Base-by-base conservation (phyloP, 1,140 invertebrate species). In the Bombus polaris region DNA sequence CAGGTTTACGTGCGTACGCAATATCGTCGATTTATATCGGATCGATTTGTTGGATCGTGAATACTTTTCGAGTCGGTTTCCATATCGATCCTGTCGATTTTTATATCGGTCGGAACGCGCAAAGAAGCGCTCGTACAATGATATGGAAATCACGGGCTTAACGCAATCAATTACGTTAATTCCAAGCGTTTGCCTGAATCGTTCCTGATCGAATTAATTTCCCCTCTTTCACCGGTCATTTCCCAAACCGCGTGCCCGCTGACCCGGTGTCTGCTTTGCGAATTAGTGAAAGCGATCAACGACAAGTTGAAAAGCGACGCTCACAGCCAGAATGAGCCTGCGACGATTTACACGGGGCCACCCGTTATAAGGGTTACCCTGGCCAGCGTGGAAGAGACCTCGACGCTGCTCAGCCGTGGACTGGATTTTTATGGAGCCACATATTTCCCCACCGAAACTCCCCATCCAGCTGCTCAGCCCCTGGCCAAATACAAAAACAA, bases 361-460 rank as follows among this genome's bases (percentile, higher is more conserved):
- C 95, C 96, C 39, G 95, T 97, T 75, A 96, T 98, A 76, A 96
- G 97, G 83, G 96, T 98, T 72, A 98, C 97, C 18, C 95, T 98
- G 79, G 97, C 97, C 39, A 97, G 96, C 72, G 96, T 98, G 73
- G 97, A 98, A 85, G 97, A 98, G 94, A 97, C 97, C 90, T 97
- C 97, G 92, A 96, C 96, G 91, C 95, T 98, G 59, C 95, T 98
- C 71, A 97, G 98, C 94, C 97, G 97, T 91, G 97, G 97, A 25
- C 95, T 98, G 71, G 97, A 98, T 94, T 98, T 98, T 95, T 98
- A 98, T 92, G 97, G 97, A 44, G 97, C 97, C 70, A 98, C 97
- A 5, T 98, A 97, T 95, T 98, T 98, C 95, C 97, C 97, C 47
- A 98, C 97, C 12, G 97, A 98, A 91, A 96, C 97, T 75, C 96